These are phyloP conservation scores for Anoura caudifer DNA, from an alignment of 2,113 vertebrate species.

Conservation along the genomic window DNA sequence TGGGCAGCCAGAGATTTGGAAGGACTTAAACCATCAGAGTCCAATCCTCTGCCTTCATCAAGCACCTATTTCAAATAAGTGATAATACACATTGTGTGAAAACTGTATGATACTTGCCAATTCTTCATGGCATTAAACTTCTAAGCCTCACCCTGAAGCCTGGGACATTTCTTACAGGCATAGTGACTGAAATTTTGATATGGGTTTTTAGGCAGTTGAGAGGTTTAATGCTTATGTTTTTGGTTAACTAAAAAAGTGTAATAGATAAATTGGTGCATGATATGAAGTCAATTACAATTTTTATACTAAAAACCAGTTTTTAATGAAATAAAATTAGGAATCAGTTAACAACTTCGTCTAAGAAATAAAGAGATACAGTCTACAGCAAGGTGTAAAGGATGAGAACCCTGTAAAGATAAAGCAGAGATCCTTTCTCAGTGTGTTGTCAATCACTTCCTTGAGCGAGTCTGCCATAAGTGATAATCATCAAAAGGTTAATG, in stretches of 20 bases:
- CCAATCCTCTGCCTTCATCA: neutral
- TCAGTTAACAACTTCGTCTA: neutral
- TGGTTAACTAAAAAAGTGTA: neutral
- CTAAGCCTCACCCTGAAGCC: neutral
- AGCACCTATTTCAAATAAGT: neutral
- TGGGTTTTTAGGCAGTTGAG: neutral
- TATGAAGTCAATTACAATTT: neutral
- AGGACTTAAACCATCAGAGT: neutral
- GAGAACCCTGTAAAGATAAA: neutral
- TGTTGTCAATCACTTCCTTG: neutral
- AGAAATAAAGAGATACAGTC: neutral
- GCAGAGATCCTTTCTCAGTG: neutral
- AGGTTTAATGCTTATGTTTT: neutral
- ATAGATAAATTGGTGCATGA: neutral
- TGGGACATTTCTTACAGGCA: neutral
- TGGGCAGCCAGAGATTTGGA: neutral
- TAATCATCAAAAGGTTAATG: neutral
- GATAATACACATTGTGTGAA: neutral
- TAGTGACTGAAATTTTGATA: neutral
- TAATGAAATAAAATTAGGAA: neutral
- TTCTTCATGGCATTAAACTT: neutral
- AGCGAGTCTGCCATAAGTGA: neutral
- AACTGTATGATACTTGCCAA: neutral
- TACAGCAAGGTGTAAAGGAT: neutral
- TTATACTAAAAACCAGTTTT: neutral